Evolutionary conservation across 2,797 vertebrate species (phyloP).

Genomic region (Streptopelia turtur): DNA sequence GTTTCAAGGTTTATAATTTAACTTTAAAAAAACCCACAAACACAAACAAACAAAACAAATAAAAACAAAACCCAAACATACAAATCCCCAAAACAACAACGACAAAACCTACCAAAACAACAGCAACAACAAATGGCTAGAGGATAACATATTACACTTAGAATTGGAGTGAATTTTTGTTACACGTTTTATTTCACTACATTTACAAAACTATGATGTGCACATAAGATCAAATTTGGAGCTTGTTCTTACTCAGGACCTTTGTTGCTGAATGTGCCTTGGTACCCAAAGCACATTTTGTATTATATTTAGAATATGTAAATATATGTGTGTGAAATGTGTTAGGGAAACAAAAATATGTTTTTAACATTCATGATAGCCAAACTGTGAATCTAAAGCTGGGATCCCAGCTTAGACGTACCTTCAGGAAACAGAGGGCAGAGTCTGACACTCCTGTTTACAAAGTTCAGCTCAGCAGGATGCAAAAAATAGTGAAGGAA

Average conservation of each 20-base stretch:
- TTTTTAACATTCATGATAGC: not conserved
- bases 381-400: not conserved
- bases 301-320: constrained; percentile 13
- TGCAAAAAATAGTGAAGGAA: not conserved
- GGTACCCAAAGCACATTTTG: not conserved
- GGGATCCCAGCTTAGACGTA: not conserved
- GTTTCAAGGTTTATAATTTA: not conserved
- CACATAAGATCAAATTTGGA: not conserved
- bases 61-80: too few species aligned
- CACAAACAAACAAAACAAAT: too few species aligned
- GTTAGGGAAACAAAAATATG: not conserved
- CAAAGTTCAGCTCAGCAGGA: not conserved
- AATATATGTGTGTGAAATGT: not conserved
- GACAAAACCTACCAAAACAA: too few species aligned
- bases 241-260: not conserved
- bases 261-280: not conserved
- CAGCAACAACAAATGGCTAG: not conserved
- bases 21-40: not conserved
- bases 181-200: not conserved
- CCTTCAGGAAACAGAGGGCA: not conserved
- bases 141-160: not conserved
- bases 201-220: not conserved
- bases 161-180: not conserved
- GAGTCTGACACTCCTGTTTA: not conserved
- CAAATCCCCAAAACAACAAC: too few species aligned